Base-by-base conservation (phyloP, 2,888 invertebrate species). In the Cerastis leucographa region DNA sequence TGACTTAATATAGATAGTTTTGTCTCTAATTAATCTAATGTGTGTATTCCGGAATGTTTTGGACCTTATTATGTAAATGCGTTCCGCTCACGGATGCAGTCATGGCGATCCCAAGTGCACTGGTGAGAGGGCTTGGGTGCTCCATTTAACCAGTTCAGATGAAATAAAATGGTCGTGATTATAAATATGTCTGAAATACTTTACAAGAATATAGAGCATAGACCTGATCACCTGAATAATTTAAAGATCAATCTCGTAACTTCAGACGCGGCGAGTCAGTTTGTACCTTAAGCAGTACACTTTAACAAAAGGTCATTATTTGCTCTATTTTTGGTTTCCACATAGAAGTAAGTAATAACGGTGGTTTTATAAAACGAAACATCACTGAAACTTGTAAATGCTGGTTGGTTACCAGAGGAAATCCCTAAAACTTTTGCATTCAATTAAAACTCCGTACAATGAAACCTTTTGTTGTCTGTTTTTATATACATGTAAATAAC, bases 401-500 rank as follows among this genome's bases (percentile, higher is more conserved):
- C 8, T 9, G 51, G 9, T 11, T 51, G 19, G 22, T 51, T 22
- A 22, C 9, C 51, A 22, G 22, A 51, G 22, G 51, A 9, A 19
- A 19, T 35, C 19, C 40, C 29, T 46, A n/a, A 0, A 62, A 64
- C 61, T 54, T 62, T 62, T 54, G 14, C 59, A 49, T 70, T 54
- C 19, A 61, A 42, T 59, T 66, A 56, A 59, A 80, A 65, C 54
- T 12, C 51, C 5, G 51, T 46, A 80, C 81, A 80, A 80, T 40
- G 70, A 66, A 80, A 66, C 35, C 44, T 71, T 76, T 76, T 80
- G 49, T 64, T 59, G 56, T 71, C 19, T 56, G 66, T 76, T 54
- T 76, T 71, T 68, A 46, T 25, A 51, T 62, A 80, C 77, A 56
- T n/a, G 62, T 71, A 81, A 82, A 62, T 62, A 59, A 59, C n/a